These are phyloP conservation scores for Macrotrachela quadricornifera DNA, from an alignment of 1,140 invertebrate genomes.

Conservation along the genomic window DNA sequence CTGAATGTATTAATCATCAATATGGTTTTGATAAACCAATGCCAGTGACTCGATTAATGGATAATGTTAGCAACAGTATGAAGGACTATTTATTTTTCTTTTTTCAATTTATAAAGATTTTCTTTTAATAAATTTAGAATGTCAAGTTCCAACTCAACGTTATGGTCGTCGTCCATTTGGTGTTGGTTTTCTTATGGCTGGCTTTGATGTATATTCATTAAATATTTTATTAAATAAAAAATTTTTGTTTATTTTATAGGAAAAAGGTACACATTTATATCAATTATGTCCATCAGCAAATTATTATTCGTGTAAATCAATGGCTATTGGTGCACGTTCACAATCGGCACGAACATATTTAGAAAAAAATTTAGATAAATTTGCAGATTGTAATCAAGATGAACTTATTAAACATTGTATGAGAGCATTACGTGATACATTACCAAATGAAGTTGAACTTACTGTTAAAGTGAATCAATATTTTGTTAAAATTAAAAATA, in stretches of 20 bases:
- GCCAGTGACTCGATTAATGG: slow-evolving; percentile 62
- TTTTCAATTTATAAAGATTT: background rate
- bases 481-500: background rate
- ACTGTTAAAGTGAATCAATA: slow-evolving; percentile 61
- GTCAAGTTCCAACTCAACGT: slow-evolving; percentile 87
- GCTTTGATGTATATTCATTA: slow-evolving; percentile 59
- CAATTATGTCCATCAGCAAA: slow-evolving; percentile 95
- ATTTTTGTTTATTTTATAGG: slow-evolving; percentile 33
- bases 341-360: slow-evolving; percentile 91
- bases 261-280: slow-evolving; percentile 79
- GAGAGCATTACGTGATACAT: slow-evolving; percentile 66
- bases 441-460: slow-evolving; percentile 81
- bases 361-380: slow-evolving; percentile 64
- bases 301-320: slow-evolving; percentile 86
- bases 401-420: slow-evolving; percentile 83
- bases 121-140: slow-evolving; percentile 35
- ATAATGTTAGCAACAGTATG: slow-evolving; percentile 54
- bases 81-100: background rate
- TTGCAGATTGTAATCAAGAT: slow-evolving; percentile 43
- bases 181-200: slow-evolving; percentile 79
- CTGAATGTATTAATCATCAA: slow-evolving; percentile 71
- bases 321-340: slow-evolving; percentile 93
- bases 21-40: slow-evolving; percentile 60
- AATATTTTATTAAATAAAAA: background rate
- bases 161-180: slow-evolving; percentile 90